Evolutionary conservation across 2,888 invertebrate species (phyloP).

Genomic region (Stenotaenia linearis): DNA sequence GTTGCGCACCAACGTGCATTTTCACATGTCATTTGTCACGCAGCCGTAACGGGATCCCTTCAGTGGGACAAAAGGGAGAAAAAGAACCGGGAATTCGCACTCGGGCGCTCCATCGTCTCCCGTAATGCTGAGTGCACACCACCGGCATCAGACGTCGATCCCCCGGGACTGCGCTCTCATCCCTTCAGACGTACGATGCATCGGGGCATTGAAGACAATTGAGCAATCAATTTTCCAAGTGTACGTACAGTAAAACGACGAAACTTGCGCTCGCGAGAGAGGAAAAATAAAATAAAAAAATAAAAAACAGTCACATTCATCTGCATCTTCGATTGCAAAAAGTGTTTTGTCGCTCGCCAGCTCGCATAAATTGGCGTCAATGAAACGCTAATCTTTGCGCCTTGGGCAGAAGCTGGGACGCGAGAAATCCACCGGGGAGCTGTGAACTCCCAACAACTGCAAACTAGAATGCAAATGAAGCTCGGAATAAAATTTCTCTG

Average conservation of each 20-base stretch:
- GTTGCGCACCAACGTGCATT: conserved; percentile 17
- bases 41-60: conserved; percentile 28
- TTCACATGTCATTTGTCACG: conserved; percentile 32
- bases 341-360: conserved; percentile 10
- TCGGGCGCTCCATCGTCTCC: not conserved
- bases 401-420: conserved; percentile 15
- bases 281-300: not conserved
- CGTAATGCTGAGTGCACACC: conserved; percentile 26
- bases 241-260: not conserved
- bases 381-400: conserved; percentile 23
- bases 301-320: conserved; percentile 20
- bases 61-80: not conserved
- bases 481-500: conserved; percentile 1
- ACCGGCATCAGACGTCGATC: conserved; percentile 26
- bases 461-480: conserved; percentile 20
- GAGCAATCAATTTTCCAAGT: conserved; percentile 32
- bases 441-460: conserved; percentile 24
- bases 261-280: not conserved
- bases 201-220: conserved; percentile 31
- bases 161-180: conserved; percentile 29
- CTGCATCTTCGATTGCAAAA: conserved; percentile 32
- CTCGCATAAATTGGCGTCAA: conserved; percentile 19
- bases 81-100: conserved; percentile 24
- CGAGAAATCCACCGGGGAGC: not conserved
- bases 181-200: conserved; percentile 32